These are phyloP conservation scores for Anagyrus pseudococci DNA, from an alignment of 2,888 invertebrate species.

Conservation along the genomic window DNA sequence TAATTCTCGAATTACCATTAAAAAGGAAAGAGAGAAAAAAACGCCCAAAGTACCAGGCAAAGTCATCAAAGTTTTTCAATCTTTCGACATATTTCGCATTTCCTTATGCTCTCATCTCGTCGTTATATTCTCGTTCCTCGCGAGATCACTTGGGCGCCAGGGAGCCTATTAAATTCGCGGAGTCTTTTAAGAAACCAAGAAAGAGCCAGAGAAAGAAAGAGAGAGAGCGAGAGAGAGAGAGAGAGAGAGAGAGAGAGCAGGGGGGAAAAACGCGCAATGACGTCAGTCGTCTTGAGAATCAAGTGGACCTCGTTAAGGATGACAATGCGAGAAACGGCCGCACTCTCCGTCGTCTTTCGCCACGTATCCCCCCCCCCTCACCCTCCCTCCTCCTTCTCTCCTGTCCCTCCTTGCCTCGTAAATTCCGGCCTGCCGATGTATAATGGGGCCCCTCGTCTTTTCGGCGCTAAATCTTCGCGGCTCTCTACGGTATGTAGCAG, in stretches of 20 bases:
- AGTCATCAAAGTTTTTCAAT: no score
- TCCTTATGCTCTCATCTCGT: no score
- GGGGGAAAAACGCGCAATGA: constrained; percentile 37
- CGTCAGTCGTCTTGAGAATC: constrained; percentile 48
- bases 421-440: background rate
- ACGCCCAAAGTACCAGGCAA: no score
- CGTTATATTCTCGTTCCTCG: no score
- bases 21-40: no score
- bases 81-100: no score
- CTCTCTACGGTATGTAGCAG: no score
- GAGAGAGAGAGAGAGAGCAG: background rate
- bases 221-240: constrained; percentile 9
- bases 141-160: no score
- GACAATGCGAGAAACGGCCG: constrained; percentile 42
- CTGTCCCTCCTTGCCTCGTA: background rate
- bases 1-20: no score
- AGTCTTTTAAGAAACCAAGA: no score
- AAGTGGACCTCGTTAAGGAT: constrained; percentile 47
- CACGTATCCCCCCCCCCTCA: background rate
- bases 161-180: no score
- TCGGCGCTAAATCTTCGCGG: background rate
- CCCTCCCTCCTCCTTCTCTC: background rate
- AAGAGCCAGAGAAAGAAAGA: no score
- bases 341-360: constrained; percentile 1
- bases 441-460: background rate